Percentiles rank a stretch among this genome's conserved stretches.
Conservation (phyloP, 2,888 invertebrate species). For the Hirtodrosophila cameraria region DNA sequence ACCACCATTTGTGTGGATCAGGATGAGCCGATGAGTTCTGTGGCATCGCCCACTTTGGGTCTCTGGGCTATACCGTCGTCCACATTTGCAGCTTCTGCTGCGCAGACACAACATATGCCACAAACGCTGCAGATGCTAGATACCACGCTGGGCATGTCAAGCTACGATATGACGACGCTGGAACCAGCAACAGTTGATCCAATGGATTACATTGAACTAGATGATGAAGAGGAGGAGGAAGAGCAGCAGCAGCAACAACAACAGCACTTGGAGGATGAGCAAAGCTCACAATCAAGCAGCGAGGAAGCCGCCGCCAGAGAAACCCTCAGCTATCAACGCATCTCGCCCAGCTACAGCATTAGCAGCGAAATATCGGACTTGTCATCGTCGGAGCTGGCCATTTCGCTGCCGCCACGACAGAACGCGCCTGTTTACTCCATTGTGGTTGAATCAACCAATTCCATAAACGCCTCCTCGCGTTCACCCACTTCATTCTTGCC, state of each 20-base stretch:
- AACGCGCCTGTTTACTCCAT: slow-evolving; percentile 49
- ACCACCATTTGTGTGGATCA: slow-evolving; percentile 74
- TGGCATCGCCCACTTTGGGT: neutral
- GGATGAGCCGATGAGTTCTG: slow-evolving; percentile 45
- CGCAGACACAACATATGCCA: neutral
- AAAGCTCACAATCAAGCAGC: slow-evolving; percentile 1
- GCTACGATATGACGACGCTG: slow-evolving; percentile 69
- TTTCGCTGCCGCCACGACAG: slow-evolving; percentile 1
- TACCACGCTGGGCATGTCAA: slow-evolving; percentile 80
- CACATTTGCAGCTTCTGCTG: neutral
- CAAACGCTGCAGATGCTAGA: slow-evolving; percentile 55
- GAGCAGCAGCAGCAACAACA: neutral
- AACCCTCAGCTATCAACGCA: neutral
- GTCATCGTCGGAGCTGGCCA: slow-evolving; percentile 30
- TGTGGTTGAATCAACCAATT: slow-evolving; percentile 55
- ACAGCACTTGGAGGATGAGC: slow-evolving; percentile 1
- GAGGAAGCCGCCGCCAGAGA: neutral
- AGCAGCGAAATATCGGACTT: slow-evolving; percentile 40
- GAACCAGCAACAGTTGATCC: slow-evolving; percentile 4
- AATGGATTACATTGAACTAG: neutral
- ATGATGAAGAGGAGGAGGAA: neutral
- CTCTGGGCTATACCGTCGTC: slow-evolving; percentile 9
- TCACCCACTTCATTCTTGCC: slow-evolving; percentile 61
- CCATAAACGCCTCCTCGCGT: slow-evolving; percentile 51
- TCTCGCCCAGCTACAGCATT: slow-evolving; percentile 43